Base-by-base conservation (phyloP, 2,797 vertebrate genomes). In the Arrhamphus sclerolepis region DNA sequence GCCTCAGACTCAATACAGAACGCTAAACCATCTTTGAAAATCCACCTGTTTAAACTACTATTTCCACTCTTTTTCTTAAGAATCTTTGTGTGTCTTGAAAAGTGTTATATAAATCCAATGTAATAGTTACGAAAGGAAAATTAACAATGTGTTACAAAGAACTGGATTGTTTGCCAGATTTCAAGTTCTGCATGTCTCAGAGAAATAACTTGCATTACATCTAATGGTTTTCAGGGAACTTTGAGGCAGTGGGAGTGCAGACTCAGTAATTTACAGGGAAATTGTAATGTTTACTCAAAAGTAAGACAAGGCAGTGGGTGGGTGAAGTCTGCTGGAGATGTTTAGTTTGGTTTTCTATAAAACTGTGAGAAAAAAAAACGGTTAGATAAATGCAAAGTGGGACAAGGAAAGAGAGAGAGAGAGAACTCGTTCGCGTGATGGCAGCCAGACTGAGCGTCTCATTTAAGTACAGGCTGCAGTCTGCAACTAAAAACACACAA, bases 301-400 rank as follows among this genome's bases (percentile, higher is more conserved):
- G 69, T 72, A 56, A 80, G 78, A 76, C 72, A 67, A 7, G 56
- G 39, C 29, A 20, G 68, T 40, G 42, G 47, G 14, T 19, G 46
- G 42, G 28, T 56, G 21, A 21, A 48, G 50, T 59, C 28, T 20
- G 9, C 19, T 46, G 24, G 16, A 20, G 29, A 21, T 70, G 72
- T 79, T 87, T 74, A 16, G 11, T 38, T 38, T 38, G 56, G 63
- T 65, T 62, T 78, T 60, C 40, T 38, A 24, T 31, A 2, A 29
- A 62, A 19, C 39, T 38, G 38, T 17, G 29, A 29, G 29, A 51
- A 7, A 28, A 38, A 51, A 7, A 28, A 47, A 68, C 43, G 43
- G 28, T 57, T 10, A 62, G 28, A 19, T 0, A 22, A 38, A 7
- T 29, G 50, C 6, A 49, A 46, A 43, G 22, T 24, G 17, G 31